phyloP scores from a whole-genome alignment of 1,140 invertebrate species.

The Globodera ellingtonae region DNA sequence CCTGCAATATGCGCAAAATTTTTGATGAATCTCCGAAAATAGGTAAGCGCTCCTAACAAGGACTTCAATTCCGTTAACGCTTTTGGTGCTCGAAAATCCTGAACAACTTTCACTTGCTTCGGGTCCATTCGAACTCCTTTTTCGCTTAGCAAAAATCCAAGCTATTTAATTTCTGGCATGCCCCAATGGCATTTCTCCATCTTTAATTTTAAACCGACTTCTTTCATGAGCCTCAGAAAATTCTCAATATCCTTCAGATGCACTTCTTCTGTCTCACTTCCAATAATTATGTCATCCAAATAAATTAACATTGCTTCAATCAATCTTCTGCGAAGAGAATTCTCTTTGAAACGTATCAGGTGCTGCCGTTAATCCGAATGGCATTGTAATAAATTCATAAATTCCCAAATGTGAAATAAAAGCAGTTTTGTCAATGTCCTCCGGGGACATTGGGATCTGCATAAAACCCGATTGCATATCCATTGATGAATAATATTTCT shows the following conservation, averaged over 20 bases:
- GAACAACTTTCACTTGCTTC: slow-evolving; percentile 2
- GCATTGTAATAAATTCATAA: slow-evolving; percentile 18
- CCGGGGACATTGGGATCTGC: too few species aligned
- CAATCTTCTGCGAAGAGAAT: neutral
- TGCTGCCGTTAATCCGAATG: slow-evolving; percentile 16
- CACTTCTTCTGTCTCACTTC: slow-evolving; percentile 16
- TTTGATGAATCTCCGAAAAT: slow-evolving; percentile 30
- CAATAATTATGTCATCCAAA: slow-evolving; percentile 31
- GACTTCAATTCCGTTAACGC: slow-evolving; percentile 20
- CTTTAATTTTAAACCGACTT: neutral
- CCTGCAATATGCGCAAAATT: slow-evolving; percentile 23
- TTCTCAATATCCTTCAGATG: slow-evolving; percentile 1
- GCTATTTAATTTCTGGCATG: slow-evolving; percentile 18
- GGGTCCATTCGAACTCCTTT: slow-evolving; percentile 12
- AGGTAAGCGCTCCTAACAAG: slow-evolving; percentile 24
- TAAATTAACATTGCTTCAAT: slow-evolving; percentile 15
- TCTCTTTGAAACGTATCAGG: slow-evolving; percentile 23
- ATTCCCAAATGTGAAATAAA: slow-evolving; percentile 5
- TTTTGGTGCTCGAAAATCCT: slow-evolving; percentile 30
- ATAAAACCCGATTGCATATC: slow-evolving; percentile 16
- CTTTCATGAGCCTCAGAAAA: neutral
- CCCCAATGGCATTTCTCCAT: slow-evolving; percentile 30
- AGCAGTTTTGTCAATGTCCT: too few species aligned
- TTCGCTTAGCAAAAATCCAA: slow-evolving; percentile 19
- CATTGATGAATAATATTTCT: neutral